These are phyloP conservation scores for Meliscaeva auricollis DNA, from an alignment of 2,888 invertebrate species.

Conservation along the genomic window DNA sequence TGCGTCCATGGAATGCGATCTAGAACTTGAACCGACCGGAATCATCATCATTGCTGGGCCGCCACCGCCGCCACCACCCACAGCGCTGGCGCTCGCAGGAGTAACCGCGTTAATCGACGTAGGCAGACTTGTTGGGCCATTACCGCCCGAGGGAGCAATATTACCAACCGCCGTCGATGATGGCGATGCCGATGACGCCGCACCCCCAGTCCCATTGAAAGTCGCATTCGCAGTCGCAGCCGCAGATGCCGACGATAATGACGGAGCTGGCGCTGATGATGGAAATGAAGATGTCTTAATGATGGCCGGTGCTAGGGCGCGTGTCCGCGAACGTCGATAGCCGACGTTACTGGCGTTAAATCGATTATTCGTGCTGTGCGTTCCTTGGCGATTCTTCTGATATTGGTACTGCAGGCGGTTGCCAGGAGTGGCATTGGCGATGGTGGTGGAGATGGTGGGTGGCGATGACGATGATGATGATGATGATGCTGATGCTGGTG, in stretches of 20 bases:
- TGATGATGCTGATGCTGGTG: conserved; percentile 5
- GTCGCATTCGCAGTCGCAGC: conserved; percentile 7
- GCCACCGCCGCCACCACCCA: conserved; percentile 66
- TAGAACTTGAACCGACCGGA: conserved; percentile 78
- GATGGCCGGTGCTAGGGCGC: conserved; percentile 80
- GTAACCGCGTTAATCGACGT: conserved; percentile 72
- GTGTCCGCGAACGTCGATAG: conserved; percentile 81
- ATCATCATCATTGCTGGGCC: conserved; percentile 73
- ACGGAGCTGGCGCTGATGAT: conserved; percentile 71
- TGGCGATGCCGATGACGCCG: conserved; percentile 54
- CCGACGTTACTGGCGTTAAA: conserved; percentile 79
- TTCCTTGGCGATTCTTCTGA: conserved; percentile 82
- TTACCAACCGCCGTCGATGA: conserved; percentile 61
- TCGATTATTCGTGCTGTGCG: conserved; percentile 82
- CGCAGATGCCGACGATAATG: conserved; percentile 64
- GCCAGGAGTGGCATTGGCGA: conserved; percentile 72
- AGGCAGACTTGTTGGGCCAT: conserved; percentile 75
- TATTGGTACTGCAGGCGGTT: conserved; percentile 80
- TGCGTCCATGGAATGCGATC: conserved; percentile 84
- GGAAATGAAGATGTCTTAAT: conserved; percentile 76
- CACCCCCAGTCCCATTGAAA: conserved; percentile 37
- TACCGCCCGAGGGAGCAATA: conserved; percentile 71
- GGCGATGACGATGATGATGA: conserved; percentile 41
- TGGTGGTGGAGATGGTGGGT: conserved; percentile 48
- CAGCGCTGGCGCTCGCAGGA: conserved; percentile 68